Evolutionary conservation across 2,888 invertebrate species (phyloP).

Genomic region (Tinea trinotella): DNA sequence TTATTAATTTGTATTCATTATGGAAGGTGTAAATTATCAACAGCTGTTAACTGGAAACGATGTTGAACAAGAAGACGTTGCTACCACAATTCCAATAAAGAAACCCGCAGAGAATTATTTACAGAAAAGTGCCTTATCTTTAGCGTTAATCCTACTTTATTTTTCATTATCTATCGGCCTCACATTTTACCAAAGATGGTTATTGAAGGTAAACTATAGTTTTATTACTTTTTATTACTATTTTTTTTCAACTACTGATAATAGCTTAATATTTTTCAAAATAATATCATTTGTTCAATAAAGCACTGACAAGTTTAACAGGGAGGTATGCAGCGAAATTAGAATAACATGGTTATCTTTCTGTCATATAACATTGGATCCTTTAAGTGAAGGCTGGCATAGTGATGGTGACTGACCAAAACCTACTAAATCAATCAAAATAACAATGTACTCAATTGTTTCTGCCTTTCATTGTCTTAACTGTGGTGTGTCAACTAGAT

Average conservation of each 20-base stretch:
- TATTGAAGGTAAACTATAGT: conserved; percentile 78
- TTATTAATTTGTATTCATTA: conserved; percentile 27
- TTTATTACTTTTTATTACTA: not conserved
- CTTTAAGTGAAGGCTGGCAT: no score
- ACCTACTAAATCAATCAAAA: no score
- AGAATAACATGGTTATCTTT: no score
- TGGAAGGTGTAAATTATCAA: conserved; percentile 60
- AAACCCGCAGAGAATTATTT: conserved; percentile 54
- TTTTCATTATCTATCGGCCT: conserved; percentile 94
- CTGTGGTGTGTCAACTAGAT: no score
- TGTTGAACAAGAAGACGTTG: conserved; percentile 45
- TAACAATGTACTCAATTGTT: no score
- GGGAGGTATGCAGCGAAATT: no score
- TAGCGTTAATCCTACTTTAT: conserved; percentile 82
- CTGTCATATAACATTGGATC: no score
- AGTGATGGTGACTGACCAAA: no score
- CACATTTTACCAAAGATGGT: conserved; percentile 97
- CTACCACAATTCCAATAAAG: conserved; percentile 44
- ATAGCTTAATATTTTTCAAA: not conserved
- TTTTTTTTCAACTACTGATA: not conserved
- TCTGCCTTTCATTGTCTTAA: no score
- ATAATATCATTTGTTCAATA: not conserved
- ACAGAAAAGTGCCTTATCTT: conserved; percentile 51
- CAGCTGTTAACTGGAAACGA: conserved; percentile 60
- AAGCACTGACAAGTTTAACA: no score